phyloP scores from a whole-genome alignment of 1,140 invertebrate genomes.

The Mamestra configurata region DNA sequence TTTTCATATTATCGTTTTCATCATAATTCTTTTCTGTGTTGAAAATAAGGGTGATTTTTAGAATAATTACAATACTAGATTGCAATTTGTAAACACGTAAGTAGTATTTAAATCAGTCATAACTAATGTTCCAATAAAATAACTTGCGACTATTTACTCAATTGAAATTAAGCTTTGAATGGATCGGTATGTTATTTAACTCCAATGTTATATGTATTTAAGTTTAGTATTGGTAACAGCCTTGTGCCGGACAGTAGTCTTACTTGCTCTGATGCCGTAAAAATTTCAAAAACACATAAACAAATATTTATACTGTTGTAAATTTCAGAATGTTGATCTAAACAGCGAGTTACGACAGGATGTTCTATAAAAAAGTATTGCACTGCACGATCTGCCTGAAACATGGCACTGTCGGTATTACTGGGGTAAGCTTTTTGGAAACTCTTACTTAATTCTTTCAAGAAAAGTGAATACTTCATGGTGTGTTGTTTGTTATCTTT shows the following conservation, averaged over 20 bases:
- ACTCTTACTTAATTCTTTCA: not conserved
- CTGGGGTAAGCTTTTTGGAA: conserved; percentile 66
- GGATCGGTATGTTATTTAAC: conserved; percentile 18
- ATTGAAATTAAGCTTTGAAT: not conserved
- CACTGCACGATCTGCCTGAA: conserved; percentile 76
- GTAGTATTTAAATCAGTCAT: conserved; percentile 16
- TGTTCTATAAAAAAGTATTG: conserved; percentile 80
- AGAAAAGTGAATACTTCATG: not conserved
- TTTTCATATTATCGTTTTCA: conserved; percentile 51
- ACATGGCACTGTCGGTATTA: conserved; percentile 68
- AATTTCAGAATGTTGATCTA: conserved; percentile 78
- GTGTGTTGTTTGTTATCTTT: conserved; percentile 5
- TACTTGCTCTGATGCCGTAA: conserved; percentile 1
- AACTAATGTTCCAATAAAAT: not conserved
- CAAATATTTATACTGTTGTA: conserved; percentile 36
- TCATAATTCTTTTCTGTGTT: conserved; percentile 35
- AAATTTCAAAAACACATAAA: not conserved
- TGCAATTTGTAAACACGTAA: conserved; percentile 41
- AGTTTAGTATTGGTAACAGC: not conserved
- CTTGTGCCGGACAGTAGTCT: conserved; percentile 26
- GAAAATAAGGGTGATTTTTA: conserved; percentile 45
- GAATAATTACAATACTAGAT: conserved; percentile 24
- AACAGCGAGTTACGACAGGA: conserved; percentile 61
- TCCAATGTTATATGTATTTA: conserved; percentile 1
- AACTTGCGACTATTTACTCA: conserved; percentile 10